Conservation (phyloP, 2,113 vertebrate genomes). For the Ursus arctos region DNA sequence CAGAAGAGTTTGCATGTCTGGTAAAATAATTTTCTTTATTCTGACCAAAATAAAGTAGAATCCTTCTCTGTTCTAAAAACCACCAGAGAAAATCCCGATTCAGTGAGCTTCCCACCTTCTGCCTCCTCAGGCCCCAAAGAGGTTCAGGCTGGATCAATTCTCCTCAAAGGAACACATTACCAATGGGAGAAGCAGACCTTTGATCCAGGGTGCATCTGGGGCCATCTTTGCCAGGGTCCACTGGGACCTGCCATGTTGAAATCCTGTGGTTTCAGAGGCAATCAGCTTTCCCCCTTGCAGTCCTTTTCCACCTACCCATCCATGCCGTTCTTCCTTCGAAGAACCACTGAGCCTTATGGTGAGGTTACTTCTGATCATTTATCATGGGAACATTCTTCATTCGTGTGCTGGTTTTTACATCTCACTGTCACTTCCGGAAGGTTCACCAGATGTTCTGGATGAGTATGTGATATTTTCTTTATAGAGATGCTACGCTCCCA, state of each 20-base stretch:
- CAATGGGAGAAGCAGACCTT: not conserved
- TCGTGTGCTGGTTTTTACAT: constrained; percentile 35
- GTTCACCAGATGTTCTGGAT: not conserved
- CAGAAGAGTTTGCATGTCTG: not conserved
- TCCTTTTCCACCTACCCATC: not conserved
- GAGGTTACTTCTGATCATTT: constrained; percentile 9
- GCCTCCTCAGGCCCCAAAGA: not conserved
- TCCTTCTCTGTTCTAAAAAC: not conserved
- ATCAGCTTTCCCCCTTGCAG: accelerated
- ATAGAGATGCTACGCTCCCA: not conserved
- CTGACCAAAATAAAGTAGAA: not conserved
- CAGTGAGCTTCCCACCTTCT: not conserved
- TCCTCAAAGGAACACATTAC: not conserved
- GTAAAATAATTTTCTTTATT: not conserved
- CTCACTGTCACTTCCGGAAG: constrained; percentile 31
- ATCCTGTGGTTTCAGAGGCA: not conserved
- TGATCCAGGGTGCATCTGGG: too few relatives aligned
- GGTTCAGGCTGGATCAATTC: not conserved
- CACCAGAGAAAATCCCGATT: not conserved
- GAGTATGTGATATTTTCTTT: not conserved
- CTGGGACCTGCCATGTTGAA: not conserved
- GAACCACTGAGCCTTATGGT: not conserved
- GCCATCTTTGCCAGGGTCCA: not conserved
- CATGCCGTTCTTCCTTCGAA: not conserved
- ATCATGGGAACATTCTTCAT: not conserved